Base-by-base conservation (phyloP, 2,888 invertebrate genomes). In the Andrena minutula region DNA sequence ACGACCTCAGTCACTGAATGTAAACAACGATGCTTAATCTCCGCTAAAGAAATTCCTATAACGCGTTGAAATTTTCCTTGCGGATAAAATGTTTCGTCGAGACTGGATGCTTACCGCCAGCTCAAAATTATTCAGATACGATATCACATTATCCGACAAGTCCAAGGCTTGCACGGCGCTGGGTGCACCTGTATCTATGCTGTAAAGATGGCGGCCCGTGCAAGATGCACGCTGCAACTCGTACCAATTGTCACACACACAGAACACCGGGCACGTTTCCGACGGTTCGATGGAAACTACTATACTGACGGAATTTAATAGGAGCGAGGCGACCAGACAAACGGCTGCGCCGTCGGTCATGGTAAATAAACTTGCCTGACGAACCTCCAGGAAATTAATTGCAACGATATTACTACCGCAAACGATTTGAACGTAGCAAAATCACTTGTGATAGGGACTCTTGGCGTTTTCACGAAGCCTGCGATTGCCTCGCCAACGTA, bases 91-190 rank as follows among this genome's bases (percentile, higher is more conserved):
- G 6, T 26, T 16, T 26, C 16, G 10, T 26, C 16, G 4, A 30
- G 32, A 35, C 20, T 47, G 23, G 30, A 70, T 70, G 89, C 90
- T 91, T 87, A 92, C 93, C 86, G 89, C 86, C 7, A 94, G 79
- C 63, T 93, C 92, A 49, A 87, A 85, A 69, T 90, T 89, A 30
- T 70, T 83, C 47, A 94, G 78, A 26, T 84, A 64, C 26, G 90
- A 84, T 76, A 94, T 90, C n/a, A 92, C 90, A 81, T 94, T 94
- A 79, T 92, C 91, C 70, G 91, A 93, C 28, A 94, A 82, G 84
- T 94, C 93, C 75, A 94, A 86, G 2, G 91, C 93, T 77, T 93
- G 90, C 4, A 93, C 90, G 16, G 78, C 77, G 68, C 80, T 82
- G 35, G 92, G 77, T 20, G 90, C 89, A 76, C 91, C 92, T 58